phyloP scores from a whole-genome alignment of 1,140 invertebrate species.

The Pogonomyrmex barbatus region DNA sequence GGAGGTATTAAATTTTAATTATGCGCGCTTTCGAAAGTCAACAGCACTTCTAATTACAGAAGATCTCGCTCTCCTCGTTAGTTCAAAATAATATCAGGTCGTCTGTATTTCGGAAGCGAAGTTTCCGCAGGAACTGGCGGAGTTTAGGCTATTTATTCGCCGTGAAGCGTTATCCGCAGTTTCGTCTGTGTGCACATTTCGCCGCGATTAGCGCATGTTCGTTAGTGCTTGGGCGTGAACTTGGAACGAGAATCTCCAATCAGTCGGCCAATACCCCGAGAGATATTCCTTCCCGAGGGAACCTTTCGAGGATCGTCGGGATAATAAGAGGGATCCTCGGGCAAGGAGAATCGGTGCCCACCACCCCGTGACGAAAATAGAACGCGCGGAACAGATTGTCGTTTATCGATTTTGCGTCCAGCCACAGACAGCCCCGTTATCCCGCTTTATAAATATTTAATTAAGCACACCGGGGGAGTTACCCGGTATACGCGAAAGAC shows the following conservation, averaged over 20 bases:
- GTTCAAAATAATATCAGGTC: constrained; percentile 44
- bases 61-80: constrained; percentile 26
- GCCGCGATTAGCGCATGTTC: constrained; percentile 67
- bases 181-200: constrained; percentile 43
- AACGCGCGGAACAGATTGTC: constrained; percentile 57
- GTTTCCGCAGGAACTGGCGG: constrained; percentile 21
- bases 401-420: constrained; percentile 57
- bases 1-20: constrained; percentile 50
- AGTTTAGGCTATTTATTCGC: constrained; percentile 47
- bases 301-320: background rate
- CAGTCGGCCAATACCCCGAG: constrained; percentile 69
- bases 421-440: constrained; percentile 35
- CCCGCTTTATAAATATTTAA: constrained; percentile 62
- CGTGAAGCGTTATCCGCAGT: constrained; percentile 37
- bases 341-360: constrained; percentile 12
- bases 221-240: constrained; percentile 71
- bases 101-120: constrained; percentile 12
- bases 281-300: constrained; percentile 31
- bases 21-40: constrained; percentile 11
- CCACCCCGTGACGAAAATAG: constrained; percentile 40
- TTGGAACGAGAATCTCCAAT: constrained; percentile 72
- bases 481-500: constrained; percentile 35
- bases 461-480: constrained; percentile 48
- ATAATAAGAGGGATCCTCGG: constrained; percentile 24
- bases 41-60: constrained; percentile 35